Evolutionary conservation across 2,888 invertebrate species (phyloP).

Genomic region (Drosophila picticornis): DNA sequence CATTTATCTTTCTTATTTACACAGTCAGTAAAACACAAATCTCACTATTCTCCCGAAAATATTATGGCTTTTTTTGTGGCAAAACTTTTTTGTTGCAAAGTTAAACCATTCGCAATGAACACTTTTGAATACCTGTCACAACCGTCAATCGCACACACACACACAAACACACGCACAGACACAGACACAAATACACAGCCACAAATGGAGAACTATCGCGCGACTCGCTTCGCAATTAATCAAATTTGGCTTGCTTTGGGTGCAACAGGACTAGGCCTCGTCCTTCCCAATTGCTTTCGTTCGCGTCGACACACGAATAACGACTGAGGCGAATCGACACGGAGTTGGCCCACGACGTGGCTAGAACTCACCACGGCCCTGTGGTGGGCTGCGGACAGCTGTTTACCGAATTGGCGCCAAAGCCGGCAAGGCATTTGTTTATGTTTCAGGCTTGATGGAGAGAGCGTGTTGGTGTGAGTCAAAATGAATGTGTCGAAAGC

Average conservation of each 20-base stretch:
- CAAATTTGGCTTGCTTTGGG: slow-evolving; percentile 23
- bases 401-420: slow-evolving; percentile 53
- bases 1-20: neutral
- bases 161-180: slow-evolving; percentile 13
- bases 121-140: slow-evolving; percentile 48
- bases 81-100: neutral
- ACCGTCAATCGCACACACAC: slow-evolving; percentile 22
- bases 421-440: slow-evolving; percentile 59
- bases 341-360: slow-evolving; percentile 20
- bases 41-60: neutral
- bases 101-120: slow-evolving; percentile 2
- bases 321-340: slow-evolving; percentile 65
- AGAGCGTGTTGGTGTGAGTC: neutral
- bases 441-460: slow-evolving; percentile 27
- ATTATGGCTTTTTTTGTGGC: neutral
- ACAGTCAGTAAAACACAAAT: neutral
- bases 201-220: slow-evolving; percentile 19
- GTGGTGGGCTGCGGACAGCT: slow-evolving; percentile 59
- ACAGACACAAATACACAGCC: slow-evolving; percentile 38
- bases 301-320: slow-evolving; percentile 74
- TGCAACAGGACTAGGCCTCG: slow-evolving; percentile 35
- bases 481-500: slow-evolving; percentile 37
- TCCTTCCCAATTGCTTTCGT: slow-evolving; percentile 54
- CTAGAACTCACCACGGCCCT: slow-evolving; percentile 56
- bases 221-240: slow-evolving; percentile 27